Evolutionary conservation across 2,888 invertebrate genomes (phyloP), one percentile per base, ranked within the genome.

Genomic region (Caenorhabditis wallacei): DNA sequence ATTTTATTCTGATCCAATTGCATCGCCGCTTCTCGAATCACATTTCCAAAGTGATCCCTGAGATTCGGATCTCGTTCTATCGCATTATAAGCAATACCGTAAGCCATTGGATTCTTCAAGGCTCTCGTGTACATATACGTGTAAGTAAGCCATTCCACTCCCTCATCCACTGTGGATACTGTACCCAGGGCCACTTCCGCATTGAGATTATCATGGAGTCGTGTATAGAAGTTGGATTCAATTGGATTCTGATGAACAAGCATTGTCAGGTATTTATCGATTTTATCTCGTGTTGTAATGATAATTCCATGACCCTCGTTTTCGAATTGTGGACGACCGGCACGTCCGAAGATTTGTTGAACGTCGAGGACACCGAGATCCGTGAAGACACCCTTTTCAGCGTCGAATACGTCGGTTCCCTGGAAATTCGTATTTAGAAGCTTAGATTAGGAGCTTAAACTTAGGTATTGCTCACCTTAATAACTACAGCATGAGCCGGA

Each of bases 371-470:
- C 97, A 76, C 97, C 97, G 54, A 99, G 94, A 92, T 99, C 97
- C 0, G 98, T 95, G 93, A 97, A 98, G 0, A 95, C 94, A 2
- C 98, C 97, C 91, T 95, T 96, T 87, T 96, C 96, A 26, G 98
- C 95, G 93, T 99, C 97, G 93, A 99, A 99, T 85, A 99, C 95
- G 92, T 97, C 97, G 10, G 99, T 99, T 35, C 97, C 97, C 95
- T n/a, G n/a, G n/a, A n/a, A n/a, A n/a, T n/a, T n/a, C n/a, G n/a
- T n/a, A n/a, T n/a, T n/a, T n/a, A n/a, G n/a, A n/a, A n/a, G n/a
- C n/a, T n/a, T n/a, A n/a, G n/a, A n/a, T n/a, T n/a, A n/a, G n/a
- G n/a, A n/a, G n/a, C n/a, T n/a, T n/a, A n/a, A n/a, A n/a, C n/a
- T n/a, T n/a, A n/a, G n/a, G n/a, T n/a, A n/a, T n/a, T 57, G 20